These are phyloP conservation scores for Struthio camelus DNA, from an alignment of 2,113 vertebrate genomes.

Conservation along the genomic window DNA sequence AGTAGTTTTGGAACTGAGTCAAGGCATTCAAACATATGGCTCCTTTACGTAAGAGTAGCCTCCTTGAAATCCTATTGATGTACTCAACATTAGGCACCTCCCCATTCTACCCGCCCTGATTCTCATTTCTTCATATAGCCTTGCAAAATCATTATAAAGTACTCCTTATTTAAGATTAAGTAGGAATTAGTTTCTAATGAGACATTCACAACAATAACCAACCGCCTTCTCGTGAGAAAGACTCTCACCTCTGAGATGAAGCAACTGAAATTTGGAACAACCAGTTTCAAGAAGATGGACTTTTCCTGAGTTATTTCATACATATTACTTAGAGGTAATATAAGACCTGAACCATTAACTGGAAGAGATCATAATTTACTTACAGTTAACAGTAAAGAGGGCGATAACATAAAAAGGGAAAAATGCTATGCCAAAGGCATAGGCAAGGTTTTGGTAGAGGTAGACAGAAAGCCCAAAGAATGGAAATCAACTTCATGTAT, in stretches of 20 bases:
- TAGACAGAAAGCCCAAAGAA: background rate
- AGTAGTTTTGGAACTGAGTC: background rate
- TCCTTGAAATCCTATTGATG: background rate
- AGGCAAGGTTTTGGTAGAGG: background rate
- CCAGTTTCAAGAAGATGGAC: background rate
- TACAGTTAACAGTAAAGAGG: background rate
- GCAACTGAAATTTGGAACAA: background rate
- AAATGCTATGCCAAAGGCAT: background rate
- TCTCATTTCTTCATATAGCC: background rate
- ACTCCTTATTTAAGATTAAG: background rate
- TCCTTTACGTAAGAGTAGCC: background rate
- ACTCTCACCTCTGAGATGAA: background rate
- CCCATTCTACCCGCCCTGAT: background rate
- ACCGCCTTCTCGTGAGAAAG: background rate
- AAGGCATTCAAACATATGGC: background rate
- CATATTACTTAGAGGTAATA: background rate
- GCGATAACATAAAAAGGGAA: background rate
- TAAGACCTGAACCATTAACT: background rate
- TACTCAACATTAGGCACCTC: background rate
- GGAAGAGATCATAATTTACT: background rate
- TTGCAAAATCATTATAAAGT: conserved; percentile 18
- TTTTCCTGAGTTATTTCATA: background rate
- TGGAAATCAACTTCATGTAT: background rate
- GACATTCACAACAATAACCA: background rate
- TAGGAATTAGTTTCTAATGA: background rate